Conservation (phyloP, 2,888 invertebrate genomes). For the Exocentrus adspersus region DNA sequence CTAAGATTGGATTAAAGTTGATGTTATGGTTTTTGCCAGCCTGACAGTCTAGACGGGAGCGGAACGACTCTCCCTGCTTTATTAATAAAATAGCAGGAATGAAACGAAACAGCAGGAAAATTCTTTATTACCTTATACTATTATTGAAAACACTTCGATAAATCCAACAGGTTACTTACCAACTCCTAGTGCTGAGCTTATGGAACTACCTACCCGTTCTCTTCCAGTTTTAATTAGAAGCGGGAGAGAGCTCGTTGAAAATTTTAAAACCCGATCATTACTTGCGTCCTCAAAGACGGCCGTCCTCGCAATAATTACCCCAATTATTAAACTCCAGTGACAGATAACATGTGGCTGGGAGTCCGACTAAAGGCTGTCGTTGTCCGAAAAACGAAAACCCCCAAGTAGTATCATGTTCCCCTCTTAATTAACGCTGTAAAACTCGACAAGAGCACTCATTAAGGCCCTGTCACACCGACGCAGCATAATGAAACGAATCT, state of each 20-base stretch:
- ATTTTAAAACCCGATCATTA: background rate
- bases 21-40: background rate
- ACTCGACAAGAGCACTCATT: constrained; percentile 62
- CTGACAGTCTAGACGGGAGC: background rate
- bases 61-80: background rate
- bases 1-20: constrained; percentile 9
- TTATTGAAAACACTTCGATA: too few species aligned
- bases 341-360: constrained; percentile 27
- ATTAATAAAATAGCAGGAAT: too few species aligned
- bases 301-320: background rate
- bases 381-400: constrained; percentile 56
- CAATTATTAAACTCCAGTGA: constrained; percentile 6
- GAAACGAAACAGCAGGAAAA: too few species aligned
- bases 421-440: constrained; percentile 63
- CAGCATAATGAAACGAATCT: constrained; percentile 64
- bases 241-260: background rate
- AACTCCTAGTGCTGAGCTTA: too few species aligned
- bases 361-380: constrained; percentile 53
- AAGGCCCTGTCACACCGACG: constrained; percentile 62
- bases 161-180: too few species aligned
- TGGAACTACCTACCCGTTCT: too few species aligned
- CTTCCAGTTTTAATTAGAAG: background rate
- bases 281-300: background rate
- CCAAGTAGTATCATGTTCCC: constrained; percentile 59
- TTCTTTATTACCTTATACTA: too few species aligned